Evolutionary conservation across 2,888 invertebrate genomes (phyloP).

Genomic region (Lutraria lutraria): DNA sequence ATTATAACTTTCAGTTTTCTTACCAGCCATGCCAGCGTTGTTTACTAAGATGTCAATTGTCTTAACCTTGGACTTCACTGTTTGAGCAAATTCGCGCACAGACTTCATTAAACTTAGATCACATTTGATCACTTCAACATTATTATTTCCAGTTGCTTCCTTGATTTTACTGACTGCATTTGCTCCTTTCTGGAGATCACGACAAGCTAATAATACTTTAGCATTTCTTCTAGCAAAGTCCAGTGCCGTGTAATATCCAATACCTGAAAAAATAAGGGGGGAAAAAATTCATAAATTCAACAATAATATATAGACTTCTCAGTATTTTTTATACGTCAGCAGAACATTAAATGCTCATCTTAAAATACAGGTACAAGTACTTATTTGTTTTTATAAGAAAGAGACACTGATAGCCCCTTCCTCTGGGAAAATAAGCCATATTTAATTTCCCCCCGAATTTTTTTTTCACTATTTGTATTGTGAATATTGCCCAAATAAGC

Average conservation of each 20-base stretch:
- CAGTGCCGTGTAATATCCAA: conserved; percentile 80
- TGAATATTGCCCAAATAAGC: no score
- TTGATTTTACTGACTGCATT: conserved; percentile 73
- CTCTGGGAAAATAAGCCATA: no score
- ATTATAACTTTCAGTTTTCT: background rate
- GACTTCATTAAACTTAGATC: conserved; percentile 78
- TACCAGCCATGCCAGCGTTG: conserved; percentile 82
- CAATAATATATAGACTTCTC: no score
- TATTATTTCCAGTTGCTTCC: conserved; percentile 84
- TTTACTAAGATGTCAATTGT: conserved; percentile 81
- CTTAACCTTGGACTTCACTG: conserved; percentile 71
- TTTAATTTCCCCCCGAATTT: no score
- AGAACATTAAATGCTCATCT: no score
- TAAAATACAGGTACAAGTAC: no score
- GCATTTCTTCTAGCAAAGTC: conserved; percentile 81
- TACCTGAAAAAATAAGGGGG: conserved; percentile 71
- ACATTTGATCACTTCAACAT: conserved; percentile 73
- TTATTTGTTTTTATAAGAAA: no score
- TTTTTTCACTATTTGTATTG: no score
- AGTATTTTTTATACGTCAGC: no score
- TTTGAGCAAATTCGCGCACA: conserved; percentile 77
- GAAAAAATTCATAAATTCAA: background rate
- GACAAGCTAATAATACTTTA: conserved; percentile 80
- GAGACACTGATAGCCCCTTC: no score
- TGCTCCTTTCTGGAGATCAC: conserved; percentile 72